Evolutionary conservation across 2,797 vertebrate genomes (phyloP), one percentile per base, ranked within the genome.

Genomic region (Orestias chungarensis): DNA sequence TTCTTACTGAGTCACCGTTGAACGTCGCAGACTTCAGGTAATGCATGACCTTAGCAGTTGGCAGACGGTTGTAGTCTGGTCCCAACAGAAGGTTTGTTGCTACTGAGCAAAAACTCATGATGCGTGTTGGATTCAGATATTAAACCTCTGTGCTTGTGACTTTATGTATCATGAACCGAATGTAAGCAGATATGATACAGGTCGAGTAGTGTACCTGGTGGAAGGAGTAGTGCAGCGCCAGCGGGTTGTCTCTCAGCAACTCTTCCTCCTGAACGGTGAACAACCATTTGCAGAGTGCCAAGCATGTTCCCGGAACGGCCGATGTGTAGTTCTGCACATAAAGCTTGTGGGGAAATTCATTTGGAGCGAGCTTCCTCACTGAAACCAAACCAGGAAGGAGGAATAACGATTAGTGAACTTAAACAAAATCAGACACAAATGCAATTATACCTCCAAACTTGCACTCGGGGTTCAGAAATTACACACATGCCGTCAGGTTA

Each of bases 241-340:
- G 93, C 69, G 97, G 96, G 27, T 97, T 99, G 92, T 99, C 97
- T 54, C 96, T 96, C 82, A 99, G 94, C 42, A 99, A 91, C 66
- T 95, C 93, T 88, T 99, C 98, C 87, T 99, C 96, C 80, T 97
- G 96, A 6, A 97, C 95, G 18, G 96, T 98, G 88, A 99, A 99
- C 80, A 99, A 95, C 97, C 97, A 99, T 83, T 99, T 99, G 64
- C 96, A 94, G 57, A 99, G 93, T 0, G 96, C 96, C 84, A 99
- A 94, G 85, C 98, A 99, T 0, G 97, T 99, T 2, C 97, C 98
- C 0, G 97, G 96, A 86, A 98, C 95, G 0, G 97, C 97, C 0
- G 97, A 98, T 0, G 97, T 99, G 87, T 99, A 99, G 85, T 99
- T 99, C 93, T 99, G 97, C 85, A 99, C 96, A 43, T 99, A 99